Evolutionary conservation across 1,140 invertebrate species (phyloP), one percentile per base, ranked within the genome.

Genomic region (Drosophila sproati): DNA sequence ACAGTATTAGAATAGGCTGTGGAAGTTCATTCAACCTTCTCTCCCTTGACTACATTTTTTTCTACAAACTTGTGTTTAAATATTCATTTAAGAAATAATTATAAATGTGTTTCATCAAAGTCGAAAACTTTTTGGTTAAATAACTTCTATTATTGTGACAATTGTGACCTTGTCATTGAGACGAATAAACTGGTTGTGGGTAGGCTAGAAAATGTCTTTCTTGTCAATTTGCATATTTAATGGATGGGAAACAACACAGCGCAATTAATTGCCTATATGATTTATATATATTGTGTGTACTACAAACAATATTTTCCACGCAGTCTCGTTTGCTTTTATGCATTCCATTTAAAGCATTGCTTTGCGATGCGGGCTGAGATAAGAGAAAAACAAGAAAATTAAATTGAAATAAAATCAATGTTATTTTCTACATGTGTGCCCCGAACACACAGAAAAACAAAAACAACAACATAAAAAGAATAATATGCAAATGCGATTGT

Each of bases 221-320:
- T 34, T 50, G 61, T 79, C 87, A 64, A 77, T 87, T 82, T 87
- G 66, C 83, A 87, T 87, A 79, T 74, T 61, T 70, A 81, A 77
- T 81, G 78, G 45, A 47, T 57, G 34, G 43, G 73, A 73, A 72
- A 51, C 69, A 57, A 78, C 77, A 88, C 77, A 82, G 69, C 37
- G 43, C 77, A 80, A 82, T 87, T 82, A 87, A 87, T 87, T 87
- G 83, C 57, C 72, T 71, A 55, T 79, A 73, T 87, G 82, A 87
- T 87, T 87, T 87, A 87, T 88, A 77, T 83, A 67, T 54, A 77
- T 77, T 71, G 41, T 52, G 60, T 28, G 28, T 35, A 29, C 4
- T 45, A 45, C 50, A 64, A 47, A 69, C 41, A 54, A 67, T 79
- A 61, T 62, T 71, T 80, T 62, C n/a, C 59, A 31, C 29, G 64